Evolutionary conservation across 2,113 vertebrate species (phyloP).

Genomic region (Pelvicachromis taeniatus): DNA sequence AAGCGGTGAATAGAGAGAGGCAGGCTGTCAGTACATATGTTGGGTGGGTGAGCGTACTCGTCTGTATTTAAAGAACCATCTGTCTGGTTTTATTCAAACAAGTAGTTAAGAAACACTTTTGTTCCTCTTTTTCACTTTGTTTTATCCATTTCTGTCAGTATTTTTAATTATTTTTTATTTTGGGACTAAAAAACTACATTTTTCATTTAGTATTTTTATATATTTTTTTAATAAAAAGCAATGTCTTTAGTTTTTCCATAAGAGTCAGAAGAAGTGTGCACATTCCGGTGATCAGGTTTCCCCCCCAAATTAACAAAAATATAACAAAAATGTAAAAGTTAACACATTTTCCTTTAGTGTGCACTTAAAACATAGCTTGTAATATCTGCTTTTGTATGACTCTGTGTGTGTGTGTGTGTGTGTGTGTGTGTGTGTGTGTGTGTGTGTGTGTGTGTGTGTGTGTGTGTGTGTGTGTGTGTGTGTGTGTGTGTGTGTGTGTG

Average conservation of each 20-base stretch:
- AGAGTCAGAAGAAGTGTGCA: neutral
- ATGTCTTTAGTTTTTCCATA: neutral
- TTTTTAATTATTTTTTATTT: neutral
- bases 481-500: constrained; percentile 29
- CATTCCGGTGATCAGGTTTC: neutral
- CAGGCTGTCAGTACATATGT: constrained; percentile 70
- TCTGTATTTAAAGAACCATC: constrained; percentile 88
- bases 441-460: constrained; percentile 50
- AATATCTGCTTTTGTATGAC: neutral
- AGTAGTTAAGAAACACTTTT: constrained; percentile 71
- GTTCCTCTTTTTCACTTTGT: neutral
- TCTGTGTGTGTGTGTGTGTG: neutral
- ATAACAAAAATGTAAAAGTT: neutral
- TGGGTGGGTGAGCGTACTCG: constrained; percentile 49
- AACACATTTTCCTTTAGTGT: neutral
- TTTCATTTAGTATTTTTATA: neutral
- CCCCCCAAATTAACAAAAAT: neutral
- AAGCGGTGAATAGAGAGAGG: constrained; percentile 35
- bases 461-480: neutral
- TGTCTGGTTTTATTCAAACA: constrained; percentile 84
- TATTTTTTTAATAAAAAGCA: neutral
- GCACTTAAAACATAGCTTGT: neutral
- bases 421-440: constrained; percentile 21
- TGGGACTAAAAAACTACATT: neutral
- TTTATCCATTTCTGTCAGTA: neutral